Percentiles rank a stretch among this genome's conserved stretches.
Evolutionary conservation across 1,140 invertebrate genomes (phyloP).

Genomic region (Dinoponera quadriceps): DNA sequence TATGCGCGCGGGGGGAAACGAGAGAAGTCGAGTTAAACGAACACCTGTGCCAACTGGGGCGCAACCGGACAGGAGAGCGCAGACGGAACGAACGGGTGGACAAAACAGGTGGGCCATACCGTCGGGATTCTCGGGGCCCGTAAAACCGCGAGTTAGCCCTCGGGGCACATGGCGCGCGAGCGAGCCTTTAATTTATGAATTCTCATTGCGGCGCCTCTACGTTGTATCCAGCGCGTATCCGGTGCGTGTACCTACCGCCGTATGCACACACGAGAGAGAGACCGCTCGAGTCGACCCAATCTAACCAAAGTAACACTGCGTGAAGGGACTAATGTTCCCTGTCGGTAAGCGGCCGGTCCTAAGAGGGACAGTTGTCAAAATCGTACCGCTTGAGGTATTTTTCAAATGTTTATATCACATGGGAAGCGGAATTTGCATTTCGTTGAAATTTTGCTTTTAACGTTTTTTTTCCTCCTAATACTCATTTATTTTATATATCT

Average conservation of each 20-base stretch:
- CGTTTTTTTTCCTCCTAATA: no score
- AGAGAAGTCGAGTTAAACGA: constrained; percentile 69
- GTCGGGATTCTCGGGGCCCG: constrained; percentile 72
- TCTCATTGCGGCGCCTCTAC: constrained; percentile 49
- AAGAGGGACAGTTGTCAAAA: no score
- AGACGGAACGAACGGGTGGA: constrained; percentile 77
- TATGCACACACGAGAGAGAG: not conserved
- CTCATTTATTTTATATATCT: no score
- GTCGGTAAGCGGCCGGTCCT: no score
- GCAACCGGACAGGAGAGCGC: constrained; percentile 68
- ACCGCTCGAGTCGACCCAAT: no score
- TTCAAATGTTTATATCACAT: no score
- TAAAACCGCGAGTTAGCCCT: constrained; percentile 47
- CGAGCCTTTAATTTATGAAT: constrained; percentile 71
- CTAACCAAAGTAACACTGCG: no score
- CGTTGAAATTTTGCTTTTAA: no score
- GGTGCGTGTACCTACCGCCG: constrained; percentile 9
- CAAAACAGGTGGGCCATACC: constrained; percentile 79
- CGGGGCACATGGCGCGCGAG: constrained; percentile 57
- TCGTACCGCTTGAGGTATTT: no score
- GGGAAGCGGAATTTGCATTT: no score
- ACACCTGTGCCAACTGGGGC: constrained; percentile 82
- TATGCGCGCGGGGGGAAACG: constrained; percentile 21
- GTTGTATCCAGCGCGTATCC: constrained; percentile 34
- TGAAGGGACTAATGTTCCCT: no score